Evolutionary conservation across 2,888 invertebrate genomes (phyloP), one percentile per base, ranked within the genome.

Genomic region (Tipula helvola): DNA sequence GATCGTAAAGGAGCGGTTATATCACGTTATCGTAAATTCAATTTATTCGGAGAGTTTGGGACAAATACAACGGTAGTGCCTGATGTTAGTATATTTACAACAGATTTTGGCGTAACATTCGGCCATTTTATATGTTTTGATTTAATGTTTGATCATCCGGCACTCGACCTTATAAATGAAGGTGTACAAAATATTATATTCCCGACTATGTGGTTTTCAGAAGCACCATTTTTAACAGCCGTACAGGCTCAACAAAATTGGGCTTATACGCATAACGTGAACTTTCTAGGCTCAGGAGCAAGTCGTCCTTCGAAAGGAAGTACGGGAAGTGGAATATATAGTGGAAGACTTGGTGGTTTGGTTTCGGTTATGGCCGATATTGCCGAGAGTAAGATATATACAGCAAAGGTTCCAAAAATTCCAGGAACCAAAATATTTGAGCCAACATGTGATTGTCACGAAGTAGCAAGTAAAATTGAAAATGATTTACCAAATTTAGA

Each of bases 121-220:
- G 97, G 96, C 0, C 93, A 95, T 88, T 95, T 96, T 89, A 95
- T 95, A 87, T 97, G 97, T 90, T 97, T 97, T 90, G 97, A 97
- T 89, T 93, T 97, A 16, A 91, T 96, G 89, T 97, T 96, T 91
- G 93, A 95, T 89, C 92, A 93, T 4, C 96, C 97, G 0, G 93
- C 95, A 0, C 91, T 95, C 52, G 93, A 93, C 84, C 87, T 91
- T 36, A 89, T 90, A 8, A 88, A 88, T 0, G 87, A 88, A 42
- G 89, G 90, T 0, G 85, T 91, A 0, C 89, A 52, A 0, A 88
- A 91, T 88, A 87, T 91, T 13, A 89, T 89, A 92, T 94, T 57
- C 89, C 93, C 95, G 0, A 94, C 95, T 0, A 94, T 95, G 90
- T 97, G 97, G 96, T 95, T 95, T 89, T 96, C 97, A 1, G 95